Conservation (phyloP, 2,888 invertebrate species). For the Pyralis farinalis region DNA sequence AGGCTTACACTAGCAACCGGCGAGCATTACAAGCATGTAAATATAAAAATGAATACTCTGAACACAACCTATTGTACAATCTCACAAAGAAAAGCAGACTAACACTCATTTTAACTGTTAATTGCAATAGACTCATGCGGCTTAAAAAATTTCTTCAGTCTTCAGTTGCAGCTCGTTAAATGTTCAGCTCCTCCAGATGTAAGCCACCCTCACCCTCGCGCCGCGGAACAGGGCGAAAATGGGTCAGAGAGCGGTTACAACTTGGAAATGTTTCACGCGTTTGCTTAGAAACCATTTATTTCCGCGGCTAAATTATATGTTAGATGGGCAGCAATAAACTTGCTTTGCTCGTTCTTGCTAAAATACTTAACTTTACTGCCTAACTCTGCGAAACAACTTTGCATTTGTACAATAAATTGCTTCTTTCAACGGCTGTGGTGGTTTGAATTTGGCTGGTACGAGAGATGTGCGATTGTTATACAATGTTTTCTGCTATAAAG, state of each 20-base stretch:
- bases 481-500: no score
- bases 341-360: constrained; percentile 10
- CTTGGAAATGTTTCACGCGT: constrained; percentile 9
- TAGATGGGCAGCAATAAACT: constrained; percentile 6
- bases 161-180: background rate
- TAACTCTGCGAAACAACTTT: constrained; percentile 13
- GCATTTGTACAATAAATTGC: constrained; percentile 14
- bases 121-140: no score
- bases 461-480: no score
- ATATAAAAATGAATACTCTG: no score
- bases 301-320: constrained; percentile 17
- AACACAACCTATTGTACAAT: no score
- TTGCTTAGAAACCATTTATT: constrained; percentile 18
- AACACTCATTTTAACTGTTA: no score
- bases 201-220: constrained; percentile 1
- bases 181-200: constrained; percentile 3
- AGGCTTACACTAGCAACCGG: no score
- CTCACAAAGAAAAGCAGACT: no score
- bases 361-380: constrained; percentile 20
- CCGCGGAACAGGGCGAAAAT: constrained; percentile 8
- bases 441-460: background rate
- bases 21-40: no score
- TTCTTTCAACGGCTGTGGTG: constrained; percentile 13
- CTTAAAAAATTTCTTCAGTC: background rate
- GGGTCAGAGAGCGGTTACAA: constrained; percentile 8